A percentile compares a stretch with the other conserved stretches of the same genome.
These are phyloP conservation scores for Synaphobranchus kaupii DNA, from an alignment of 2,797 vertebrate species.

Conservation along the genomic window DNA sequence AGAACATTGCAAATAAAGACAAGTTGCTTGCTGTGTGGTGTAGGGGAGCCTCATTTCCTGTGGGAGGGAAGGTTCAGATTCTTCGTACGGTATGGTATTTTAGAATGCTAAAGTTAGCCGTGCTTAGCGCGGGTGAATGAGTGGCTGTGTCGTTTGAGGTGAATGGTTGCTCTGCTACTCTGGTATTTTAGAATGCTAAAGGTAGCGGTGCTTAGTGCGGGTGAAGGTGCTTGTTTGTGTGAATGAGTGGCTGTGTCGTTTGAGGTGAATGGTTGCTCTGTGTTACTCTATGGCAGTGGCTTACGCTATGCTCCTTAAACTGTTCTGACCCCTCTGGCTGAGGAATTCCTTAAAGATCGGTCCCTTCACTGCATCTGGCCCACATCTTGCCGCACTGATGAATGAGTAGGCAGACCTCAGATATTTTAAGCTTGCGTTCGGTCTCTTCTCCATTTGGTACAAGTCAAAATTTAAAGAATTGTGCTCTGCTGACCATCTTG, in stretches of 20 bases:
- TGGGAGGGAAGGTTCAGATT: background rate
- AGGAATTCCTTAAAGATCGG: too few species aligned
- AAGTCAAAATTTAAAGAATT: too few species aligned
- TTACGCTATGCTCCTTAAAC: background rate
- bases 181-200: background rate
- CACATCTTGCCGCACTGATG: too few species aligned
- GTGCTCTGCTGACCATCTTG: too few species aligned
- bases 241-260: background rate
- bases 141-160: background rate
- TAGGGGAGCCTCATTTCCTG: background rate
- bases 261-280: background rate
- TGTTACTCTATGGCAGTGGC: background rate
- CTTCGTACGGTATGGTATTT: background rate
- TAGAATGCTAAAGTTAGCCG: background rate
- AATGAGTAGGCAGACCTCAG: too few species aligned
- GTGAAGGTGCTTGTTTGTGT: too few species aligned
- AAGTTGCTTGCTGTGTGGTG: constrained; percentile 55
- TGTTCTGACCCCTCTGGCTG: background rate
- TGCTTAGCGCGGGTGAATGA: background rate
- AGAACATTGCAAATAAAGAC: constrained; percentile 73
- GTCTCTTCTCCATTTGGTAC: too few species aligned
- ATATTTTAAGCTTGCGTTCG: too few species aligned
- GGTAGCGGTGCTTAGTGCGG: background rate
- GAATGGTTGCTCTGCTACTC: background rate
- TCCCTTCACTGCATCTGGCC: too few species aligned